Conservation (phyloP, 2,797 vertebrate genomes). For the Garrulus glandarius region DNA sequence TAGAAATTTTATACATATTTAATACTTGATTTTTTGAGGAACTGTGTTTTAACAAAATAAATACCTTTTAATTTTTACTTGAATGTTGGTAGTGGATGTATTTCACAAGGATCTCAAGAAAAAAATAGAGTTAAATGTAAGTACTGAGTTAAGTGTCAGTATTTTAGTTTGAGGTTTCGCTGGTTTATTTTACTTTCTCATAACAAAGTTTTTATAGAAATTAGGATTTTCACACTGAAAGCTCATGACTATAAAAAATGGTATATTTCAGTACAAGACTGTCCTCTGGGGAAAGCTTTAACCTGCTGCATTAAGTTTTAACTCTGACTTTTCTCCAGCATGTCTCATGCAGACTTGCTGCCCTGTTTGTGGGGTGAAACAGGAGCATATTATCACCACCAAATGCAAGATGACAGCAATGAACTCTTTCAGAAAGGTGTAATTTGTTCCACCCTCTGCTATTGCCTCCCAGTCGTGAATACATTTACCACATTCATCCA, state of each 20-base stretch:
- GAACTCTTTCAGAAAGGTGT: background rate
- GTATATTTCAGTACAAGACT: background rate
- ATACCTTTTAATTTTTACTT: background rate
- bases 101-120: background rate
- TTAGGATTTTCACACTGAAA: background rate
- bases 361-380: background rate
- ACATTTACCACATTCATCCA: background rate
- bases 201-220: background rate
- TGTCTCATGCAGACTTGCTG: background rate
- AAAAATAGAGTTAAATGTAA: background rate
- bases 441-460: background rate
- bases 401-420: background rate
- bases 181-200: background rate
- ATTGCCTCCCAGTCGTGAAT: background rate
- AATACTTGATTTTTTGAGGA: background rate
- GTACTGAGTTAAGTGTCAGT: background rate
- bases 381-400: background rate
- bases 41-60: background rate
- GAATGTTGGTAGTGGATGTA: background rate
- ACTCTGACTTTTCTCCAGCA: background rate
- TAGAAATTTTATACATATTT: background rate
- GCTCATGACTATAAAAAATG: background rate
- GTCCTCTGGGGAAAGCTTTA: background rate
- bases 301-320: background rate
- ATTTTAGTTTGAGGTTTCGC: background rate